Conservation (phyloP, 2,113 vertebrate species). For the Percina caprodes region DNA sequence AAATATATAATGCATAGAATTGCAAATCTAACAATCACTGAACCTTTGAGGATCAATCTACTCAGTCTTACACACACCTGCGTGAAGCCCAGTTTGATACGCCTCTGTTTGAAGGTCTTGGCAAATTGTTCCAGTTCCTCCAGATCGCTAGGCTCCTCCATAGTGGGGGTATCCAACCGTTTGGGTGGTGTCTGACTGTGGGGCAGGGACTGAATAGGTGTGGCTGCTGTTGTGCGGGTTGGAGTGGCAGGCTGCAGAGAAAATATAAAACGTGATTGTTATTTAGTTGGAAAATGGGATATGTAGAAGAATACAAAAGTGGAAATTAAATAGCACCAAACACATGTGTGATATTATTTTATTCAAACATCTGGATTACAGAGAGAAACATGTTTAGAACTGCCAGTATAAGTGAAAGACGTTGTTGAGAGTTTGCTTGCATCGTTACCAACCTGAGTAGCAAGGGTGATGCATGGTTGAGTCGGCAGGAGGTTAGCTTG, state of each 20-base stretch:
- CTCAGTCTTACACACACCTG: slow-evolving; percentile 85
- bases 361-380: slow-evolving; percentile 2
- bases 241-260: slow-evolving; percentile 94
- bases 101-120: slow-evolving; percentile 99
- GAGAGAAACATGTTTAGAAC: neutral
- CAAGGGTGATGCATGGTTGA: slow-evolving; percentile 97
- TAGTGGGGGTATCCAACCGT: slow-evolving; percentile 94
- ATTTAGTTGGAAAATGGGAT: neutral
- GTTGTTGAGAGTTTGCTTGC: slow-evolving; percentile 7
- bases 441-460: slow-evolving; percentile 90
- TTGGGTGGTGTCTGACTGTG: slow-evolving; percentile 99
- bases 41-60: neutral
- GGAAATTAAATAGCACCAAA: neutral
- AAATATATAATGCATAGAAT: neutral
- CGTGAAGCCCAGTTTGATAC: slow-evolving; percentile 99
- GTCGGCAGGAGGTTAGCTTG: slow-evolving; percentile 99
- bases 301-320: neutral
- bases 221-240: slow-evolving; percentile 96
- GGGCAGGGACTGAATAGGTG: slow-evolving; percentile 92
- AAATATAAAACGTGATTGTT: slow-evolving; percentile 14
- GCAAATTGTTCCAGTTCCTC: slow-evolving; percentile 99
- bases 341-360: neutral
- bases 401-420: neutral
- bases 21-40: slow-evolving; percentile 1
- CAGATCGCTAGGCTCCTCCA: slow-evolving; percentile 99